phyloP scores from a whole-genome alignment of 2,113 vertebrate genomes.

The Dipodomys ordii region DNA sequence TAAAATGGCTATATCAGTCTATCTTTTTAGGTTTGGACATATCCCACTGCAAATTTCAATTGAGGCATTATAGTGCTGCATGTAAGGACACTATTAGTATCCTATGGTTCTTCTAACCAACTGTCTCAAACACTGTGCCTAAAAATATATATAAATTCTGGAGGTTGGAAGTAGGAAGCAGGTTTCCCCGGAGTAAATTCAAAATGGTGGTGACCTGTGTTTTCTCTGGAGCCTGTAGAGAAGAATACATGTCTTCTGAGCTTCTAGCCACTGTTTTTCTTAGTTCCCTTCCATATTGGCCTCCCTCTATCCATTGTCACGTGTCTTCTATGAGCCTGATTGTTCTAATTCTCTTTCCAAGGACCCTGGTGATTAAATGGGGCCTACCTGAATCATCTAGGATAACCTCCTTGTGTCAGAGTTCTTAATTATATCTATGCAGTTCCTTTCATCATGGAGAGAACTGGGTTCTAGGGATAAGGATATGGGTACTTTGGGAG shows the following conservation, averaged over 20 bases:
- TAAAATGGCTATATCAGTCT: background rate
- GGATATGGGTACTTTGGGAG: background rate
- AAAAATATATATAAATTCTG: background rate
- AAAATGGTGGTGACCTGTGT: background rate
- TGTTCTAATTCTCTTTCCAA: background rate
- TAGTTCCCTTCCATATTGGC: background rate
- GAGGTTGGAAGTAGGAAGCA: background rate
- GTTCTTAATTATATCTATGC: background rate
- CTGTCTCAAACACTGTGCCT: background rate
- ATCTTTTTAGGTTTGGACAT: background rate
- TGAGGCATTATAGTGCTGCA: background rate
- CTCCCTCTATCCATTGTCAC: background rate
- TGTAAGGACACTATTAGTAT: background rate
- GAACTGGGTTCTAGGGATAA: background rate
- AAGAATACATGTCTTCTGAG: background rate
- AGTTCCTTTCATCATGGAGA: background rate
- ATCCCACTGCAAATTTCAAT: background rate
- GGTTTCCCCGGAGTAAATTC: background rate
- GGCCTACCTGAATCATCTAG: background rate
- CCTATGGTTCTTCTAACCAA: background rate
- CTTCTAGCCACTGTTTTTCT: background rate
- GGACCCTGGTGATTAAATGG: background rate
- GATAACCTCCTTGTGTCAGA: background rate
- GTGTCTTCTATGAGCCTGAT: background rate
- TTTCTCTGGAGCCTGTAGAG: background rate